Evolutionary conservation across 2,113 vertebrate species (phyloP).

Genomic region (Dermatemys mawii): DNA sequence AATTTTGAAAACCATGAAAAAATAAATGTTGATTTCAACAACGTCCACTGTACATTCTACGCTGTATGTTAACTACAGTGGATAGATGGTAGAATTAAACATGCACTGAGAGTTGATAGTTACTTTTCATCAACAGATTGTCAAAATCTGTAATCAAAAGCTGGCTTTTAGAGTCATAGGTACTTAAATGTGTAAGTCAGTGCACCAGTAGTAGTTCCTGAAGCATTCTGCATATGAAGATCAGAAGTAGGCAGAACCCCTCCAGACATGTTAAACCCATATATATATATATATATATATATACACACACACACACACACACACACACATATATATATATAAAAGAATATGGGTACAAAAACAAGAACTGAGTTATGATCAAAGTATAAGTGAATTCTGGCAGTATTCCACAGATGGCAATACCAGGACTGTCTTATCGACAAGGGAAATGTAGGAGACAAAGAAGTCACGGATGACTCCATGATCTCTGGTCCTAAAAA

Average conservation of each 20-base stretch:
- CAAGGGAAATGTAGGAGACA: neutral
- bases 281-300: neutral
- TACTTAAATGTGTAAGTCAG: neutral
- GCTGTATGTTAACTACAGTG: neutral
- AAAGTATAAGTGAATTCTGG: slow-evolving; percentile 7
- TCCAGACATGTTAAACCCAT: neutral
- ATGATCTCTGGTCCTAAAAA: neutral
- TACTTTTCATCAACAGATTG: neutral
- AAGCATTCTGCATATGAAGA: neutral
- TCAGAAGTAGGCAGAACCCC: neutral
- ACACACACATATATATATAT: neutral
- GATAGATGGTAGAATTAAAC: neutral
- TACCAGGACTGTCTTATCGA: neutral
- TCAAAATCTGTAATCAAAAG: neutral
- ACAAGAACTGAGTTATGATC: neutral
- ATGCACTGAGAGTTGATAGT: neutral
- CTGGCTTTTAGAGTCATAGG: neutral
- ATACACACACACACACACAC: no score
- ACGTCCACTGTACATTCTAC: neutral
- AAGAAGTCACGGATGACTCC: neutral
- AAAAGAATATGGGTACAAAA: neutral
- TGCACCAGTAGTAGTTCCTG: neutral
- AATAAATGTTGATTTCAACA: neutral
- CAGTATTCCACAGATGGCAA: neutral
- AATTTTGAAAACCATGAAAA: neutral